Percentiles rank a stretch among this genome's conserved stretches.
Evolutionary conservation across 2,888 invertebrate genomes (phyloP).

Genomic region (Atethmia centrago): DNA sequence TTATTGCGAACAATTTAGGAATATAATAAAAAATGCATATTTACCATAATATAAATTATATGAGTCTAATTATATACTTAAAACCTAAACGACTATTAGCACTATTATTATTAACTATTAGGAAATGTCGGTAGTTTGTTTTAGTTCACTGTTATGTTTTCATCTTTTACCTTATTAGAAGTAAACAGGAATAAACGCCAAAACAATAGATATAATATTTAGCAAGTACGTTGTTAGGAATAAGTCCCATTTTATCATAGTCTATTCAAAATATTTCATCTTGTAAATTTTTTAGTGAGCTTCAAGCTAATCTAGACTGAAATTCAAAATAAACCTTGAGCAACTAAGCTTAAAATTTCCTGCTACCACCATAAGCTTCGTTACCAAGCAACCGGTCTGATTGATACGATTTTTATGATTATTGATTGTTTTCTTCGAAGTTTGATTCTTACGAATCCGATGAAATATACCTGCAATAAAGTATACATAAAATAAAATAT

Average conservation of each 20-base stretch:
- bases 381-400: neutral
- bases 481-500: neutral
- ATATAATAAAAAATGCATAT: conserved; percentile 58
- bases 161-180: conserved; percentile 9
- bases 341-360: neutral
- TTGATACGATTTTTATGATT: neutral
- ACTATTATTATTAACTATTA: conserved; percentile 17
- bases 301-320: conserved; percentile 22
- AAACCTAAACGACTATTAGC: conserved; percentile 38
- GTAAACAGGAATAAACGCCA: conserved; percentile 56
- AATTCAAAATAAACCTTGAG: neutral
- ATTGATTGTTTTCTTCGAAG: neutral
- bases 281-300: conserved; percentile 10
- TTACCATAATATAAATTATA: conserved; percentile 55
- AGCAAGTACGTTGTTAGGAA: conserved; percentile 27
- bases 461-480: too few relatives aligned
- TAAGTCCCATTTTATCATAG: conserved; percentile 18
- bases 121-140: conserved; percentile 11
- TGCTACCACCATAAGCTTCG: neutral
- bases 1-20: conserved; percentile 51
- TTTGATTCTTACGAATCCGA: neutral
- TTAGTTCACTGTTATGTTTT: conserved; percentile 26
- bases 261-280: neutral
- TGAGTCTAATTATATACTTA: conserved; percentile 50
- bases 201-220: conserved; percentile 38